A percentile compares a stretch with the other conserved stretches of the same genome.
Conservation (phyloP, 23 tunicate species). For the Aplidium turbinatum region DNA sequence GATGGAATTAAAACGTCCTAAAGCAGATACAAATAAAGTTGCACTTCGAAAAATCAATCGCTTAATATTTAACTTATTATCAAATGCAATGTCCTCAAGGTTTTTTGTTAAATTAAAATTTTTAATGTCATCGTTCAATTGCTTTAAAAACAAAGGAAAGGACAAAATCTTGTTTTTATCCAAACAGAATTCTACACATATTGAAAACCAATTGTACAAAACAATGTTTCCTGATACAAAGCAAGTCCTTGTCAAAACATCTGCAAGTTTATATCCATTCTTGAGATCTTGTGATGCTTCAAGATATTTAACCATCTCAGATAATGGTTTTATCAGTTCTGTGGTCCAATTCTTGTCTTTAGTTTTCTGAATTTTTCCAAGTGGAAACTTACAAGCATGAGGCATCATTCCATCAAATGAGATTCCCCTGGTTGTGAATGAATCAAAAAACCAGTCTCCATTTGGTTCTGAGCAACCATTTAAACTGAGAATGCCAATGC, state of each 20-base stretch:
- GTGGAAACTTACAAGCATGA: constrained; percentile 13
- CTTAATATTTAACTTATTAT: constrained; percentile 4
- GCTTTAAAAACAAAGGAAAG: no score
- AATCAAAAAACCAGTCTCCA: constrained; percentile 8
- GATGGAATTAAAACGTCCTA: background rate
- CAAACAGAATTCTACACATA: background rate
- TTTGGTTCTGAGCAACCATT: background rate
- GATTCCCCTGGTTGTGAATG: background rate
- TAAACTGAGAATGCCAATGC: background rate
- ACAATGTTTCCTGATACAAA: constrained; percentile 25
- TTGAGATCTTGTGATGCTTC: background rate
- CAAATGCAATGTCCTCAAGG: background rate
- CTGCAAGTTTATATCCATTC: constrained; percentile 12
- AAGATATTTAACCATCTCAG: constrained; percentile 26
- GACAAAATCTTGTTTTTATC: background rate
- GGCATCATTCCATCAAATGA: constrained; percentile 12
- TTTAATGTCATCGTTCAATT: no score
- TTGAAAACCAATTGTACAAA: constrained; percentile 14
- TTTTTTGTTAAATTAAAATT: constrained; percentile 1
- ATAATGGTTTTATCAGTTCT: constrained; percentile 28
- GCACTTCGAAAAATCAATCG: background rate
- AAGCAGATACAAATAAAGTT: constrained; percentile 13
- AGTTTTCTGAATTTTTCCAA: constrained; percentile 11
- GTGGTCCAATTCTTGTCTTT: background rate
- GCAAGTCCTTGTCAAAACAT: constrained; percentile 29